Conservation (phyloP, 1,140 invertebrate species). For the Zophobas morio region DNA sequence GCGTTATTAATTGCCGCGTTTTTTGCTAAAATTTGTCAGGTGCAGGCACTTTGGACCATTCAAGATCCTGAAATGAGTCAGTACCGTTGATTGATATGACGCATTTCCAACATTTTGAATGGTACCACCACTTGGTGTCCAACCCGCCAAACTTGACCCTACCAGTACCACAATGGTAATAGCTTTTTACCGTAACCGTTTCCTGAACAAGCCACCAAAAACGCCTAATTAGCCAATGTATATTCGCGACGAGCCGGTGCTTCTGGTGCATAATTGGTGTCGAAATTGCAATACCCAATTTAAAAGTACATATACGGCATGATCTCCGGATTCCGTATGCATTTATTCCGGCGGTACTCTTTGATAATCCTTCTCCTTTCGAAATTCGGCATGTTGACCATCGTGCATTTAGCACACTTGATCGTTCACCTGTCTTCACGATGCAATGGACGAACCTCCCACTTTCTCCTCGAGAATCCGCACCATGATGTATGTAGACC, state of each 20-base stretch:
- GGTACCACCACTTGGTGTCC: no score
- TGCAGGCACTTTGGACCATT: no score
- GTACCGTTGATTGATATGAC: no score
- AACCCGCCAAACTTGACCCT: background rate
- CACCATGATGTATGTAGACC: background rate
- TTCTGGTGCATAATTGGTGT: slow-evolving; percentile 15
- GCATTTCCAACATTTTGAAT: no score
- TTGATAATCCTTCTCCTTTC: slow-evolving; percentile 3
- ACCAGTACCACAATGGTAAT: background rate
- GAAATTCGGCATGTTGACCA: slow-evolving; percentile 9
- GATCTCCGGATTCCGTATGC: slow-evolving; percentile 17
- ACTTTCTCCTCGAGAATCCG: slow-evolving; percentile 32
- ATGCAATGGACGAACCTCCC: slow-evolving; percentile 13
- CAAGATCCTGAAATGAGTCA: no score
- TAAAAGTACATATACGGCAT: slow-evolving; percentile 21
- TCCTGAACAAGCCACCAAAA: slow-evolving; percentile 20
- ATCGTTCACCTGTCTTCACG: slow-evolving; percentile 25
- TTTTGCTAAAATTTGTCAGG: no score
- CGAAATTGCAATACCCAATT: slow-evolving; percentile 35
- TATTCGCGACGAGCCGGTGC: slow-evolving; percentile 1
- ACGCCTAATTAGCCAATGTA: slow-evolving; percentile 24
- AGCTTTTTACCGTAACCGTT: slow-evolving; percentile 11
- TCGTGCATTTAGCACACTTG: slow-evolving; percentile 33
- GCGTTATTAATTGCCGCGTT: no score
- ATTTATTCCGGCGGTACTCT: slow-evolving; percentile 27